phyloP scores from a whole-genome alignment of 2,113 vertebrate genomes.

The Catharus bicknelli region DNA sequence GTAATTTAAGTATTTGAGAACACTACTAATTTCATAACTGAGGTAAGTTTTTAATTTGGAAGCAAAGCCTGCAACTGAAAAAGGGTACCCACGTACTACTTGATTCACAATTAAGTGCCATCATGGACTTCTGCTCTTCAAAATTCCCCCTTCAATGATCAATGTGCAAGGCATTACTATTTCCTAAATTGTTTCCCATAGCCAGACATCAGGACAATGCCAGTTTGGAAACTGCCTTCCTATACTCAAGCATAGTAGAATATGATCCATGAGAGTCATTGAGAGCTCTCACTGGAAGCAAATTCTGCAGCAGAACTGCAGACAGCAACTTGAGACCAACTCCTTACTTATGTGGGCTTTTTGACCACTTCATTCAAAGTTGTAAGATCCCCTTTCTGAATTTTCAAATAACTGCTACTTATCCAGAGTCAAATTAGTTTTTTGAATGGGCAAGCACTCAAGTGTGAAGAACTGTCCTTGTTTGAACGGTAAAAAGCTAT shows the following conservation, averaged over 20 bases:
- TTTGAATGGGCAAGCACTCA: not conserved
- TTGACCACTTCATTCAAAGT: not conserved
- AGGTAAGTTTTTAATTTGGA: not conserved
- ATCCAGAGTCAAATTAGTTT: not conserved
- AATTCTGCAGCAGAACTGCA: not conserved
- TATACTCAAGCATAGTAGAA: not conserved
- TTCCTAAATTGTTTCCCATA: not conserved
- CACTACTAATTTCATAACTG: not conserved
- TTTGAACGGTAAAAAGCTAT: not conserved
- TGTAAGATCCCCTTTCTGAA: not conserved
- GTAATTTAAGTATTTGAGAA: not conserved
- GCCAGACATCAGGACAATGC: not conserved
- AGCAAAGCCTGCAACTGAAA: not conserved
- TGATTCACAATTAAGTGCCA: not conserved
- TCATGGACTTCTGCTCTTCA: not conserved
- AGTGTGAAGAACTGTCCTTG: not conserved
- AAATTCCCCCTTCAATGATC: not conserved
- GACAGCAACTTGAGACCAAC: not conserved
- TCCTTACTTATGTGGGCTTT: not conserved
- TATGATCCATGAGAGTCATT: accelerated
- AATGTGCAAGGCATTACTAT: not conserved
- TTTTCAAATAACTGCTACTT: not conserved
- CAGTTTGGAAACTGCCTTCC: not conserved
- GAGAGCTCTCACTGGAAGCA: not conserved
- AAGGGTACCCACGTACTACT: not conserved